Conservation (phyloP, 2,797 vertebrate genomes). For the Morus bassanus region DNA sequence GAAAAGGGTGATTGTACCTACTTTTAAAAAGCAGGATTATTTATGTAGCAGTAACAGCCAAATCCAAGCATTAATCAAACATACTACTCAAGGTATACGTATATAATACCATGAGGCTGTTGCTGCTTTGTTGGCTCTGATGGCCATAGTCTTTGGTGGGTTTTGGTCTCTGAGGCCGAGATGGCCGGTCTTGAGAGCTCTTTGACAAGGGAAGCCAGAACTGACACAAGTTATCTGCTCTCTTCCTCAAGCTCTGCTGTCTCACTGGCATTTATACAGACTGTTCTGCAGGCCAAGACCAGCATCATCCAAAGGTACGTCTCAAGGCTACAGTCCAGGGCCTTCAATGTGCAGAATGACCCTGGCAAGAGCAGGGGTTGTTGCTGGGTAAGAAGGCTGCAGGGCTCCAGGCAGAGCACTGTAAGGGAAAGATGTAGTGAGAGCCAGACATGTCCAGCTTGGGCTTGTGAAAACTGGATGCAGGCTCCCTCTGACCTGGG, state of each 20-base stretch:
- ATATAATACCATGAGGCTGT: not conserved
- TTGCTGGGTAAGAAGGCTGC: not conserved
- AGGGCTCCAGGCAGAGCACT: not conserved
- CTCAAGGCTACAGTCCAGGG: not conserved
- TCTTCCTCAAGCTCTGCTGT: not conserved
- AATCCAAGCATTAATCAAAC: not conserved
- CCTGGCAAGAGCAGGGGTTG: not conserved
- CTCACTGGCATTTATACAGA: not conserved
- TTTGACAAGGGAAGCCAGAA: not conserved
- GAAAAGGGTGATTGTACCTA: not conserved
- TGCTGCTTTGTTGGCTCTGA: not conserved
- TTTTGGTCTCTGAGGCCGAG: not conserved
- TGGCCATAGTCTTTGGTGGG: not conserved
- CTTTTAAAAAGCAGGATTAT: not conserved
- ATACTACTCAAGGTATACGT: not conserved
- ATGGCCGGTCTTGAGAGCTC: not conserved
- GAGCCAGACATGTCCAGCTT: not conserved
- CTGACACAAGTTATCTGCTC: not conserved
- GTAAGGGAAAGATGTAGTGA: not conserved
- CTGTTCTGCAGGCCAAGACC: not conserved
- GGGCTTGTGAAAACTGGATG: not conserved
- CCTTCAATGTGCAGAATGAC: not conserved
- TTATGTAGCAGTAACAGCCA: not conserved
- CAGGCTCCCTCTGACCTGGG: not conserved
- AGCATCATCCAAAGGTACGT: not conserved